Percentiles rank a stretch among this genome's conserved stretches.
These are phyloP conservation scores for Macrosteles quadrilineatus DNA, from an alignment of 1,140 invertebrate species.

Conservation along the genomic window DNA sequence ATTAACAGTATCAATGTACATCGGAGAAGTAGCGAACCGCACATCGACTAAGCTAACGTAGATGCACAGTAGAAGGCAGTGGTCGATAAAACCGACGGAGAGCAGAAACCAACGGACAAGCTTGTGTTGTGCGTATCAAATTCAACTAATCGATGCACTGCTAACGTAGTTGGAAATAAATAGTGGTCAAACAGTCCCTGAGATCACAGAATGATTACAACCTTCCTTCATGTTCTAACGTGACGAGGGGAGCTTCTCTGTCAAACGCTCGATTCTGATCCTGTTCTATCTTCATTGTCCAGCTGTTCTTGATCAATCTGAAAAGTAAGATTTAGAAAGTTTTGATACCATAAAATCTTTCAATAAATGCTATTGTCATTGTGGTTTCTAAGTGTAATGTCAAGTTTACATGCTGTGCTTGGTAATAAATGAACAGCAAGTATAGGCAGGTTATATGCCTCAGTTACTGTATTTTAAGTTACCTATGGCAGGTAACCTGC, in stretches of 20 bases:
- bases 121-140: conserved; percentile 1
- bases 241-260: background rate
- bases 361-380: too few relatives aligned
- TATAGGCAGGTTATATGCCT: too few relatives aligned
- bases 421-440: too few relatives aligned
- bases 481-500: background rate
- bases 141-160: background rate
- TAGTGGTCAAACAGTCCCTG: background rate
- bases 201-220: too few relatives aligned
- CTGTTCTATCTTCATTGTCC: conserved; percentile 4
- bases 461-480: too few relatives aligned
- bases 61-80: conserved; percentile 29
- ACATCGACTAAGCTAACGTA: conserved; percentile 18
- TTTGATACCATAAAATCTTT: too few relatives aligned
- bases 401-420: too few relatives aligned
- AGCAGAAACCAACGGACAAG: conserved; percentile 4
- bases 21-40: conserved; percentile 7
- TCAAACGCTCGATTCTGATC: conserved; percentile 20
- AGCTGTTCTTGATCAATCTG: background rate
- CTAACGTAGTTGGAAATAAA: background rate
- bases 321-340: too few relatives aligned
- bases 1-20: background rate
- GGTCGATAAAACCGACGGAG: background rate
- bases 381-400: too few relatives aligned
- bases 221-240: background rate